Base-by-base conservation (phyloP, 2,113 vertebrate species). In the Aplodontia rufa region DNA sequence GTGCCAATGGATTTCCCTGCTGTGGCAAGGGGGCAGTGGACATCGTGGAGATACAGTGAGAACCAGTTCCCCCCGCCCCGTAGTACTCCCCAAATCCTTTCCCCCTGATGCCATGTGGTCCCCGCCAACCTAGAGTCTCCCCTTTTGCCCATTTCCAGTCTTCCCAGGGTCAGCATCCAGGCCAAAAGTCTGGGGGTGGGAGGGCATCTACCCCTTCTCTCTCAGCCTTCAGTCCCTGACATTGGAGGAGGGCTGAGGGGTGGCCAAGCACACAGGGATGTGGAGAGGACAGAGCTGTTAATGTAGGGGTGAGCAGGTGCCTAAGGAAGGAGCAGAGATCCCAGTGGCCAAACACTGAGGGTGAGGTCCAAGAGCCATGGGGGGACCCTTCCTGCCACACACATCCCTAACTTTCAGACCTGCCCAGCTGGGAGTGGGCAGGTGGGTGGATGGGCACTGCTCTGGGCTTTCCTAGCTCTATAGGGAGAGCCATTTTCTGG, bases 1-100 rank as follows among this genome's bases (percentile, higher is more conserved):
- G 88, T 95, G 30, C 47, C 90, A 69, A 0, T 24, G 92, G 93
- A 87, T 96, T 97, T 85, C 96, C 97, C 78, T 98, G 97, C 94
- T 97, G 97, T 32, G 28, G 88, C 96, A 96, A 96, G 88, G 45
- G 60, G 2, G 80, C 97, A 0, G 97, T 98, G 88, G 88, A 96
- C 12, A 71, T 96, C 45, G 5, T 88, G 85, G 97, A 97, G 7
- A 93, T 78, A 58, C 74, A 26, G 97, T 97, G 90, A 98, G 97
- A 78, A 87, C 68, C 10, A 42, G 12, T 6, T 42, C 26, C 47
- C 72, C 35, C 28, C n/a, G n/a, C 30, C 20, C 11, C 35, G 0
- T 2, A 40, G 53, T 49, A 22, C 86, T 26, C 37, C 49, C n/a
- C n/a, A n/a, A 53, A 6, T 66, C 84, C 53, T 82, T 42, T 26